These are phyloP conservation scores for Sesamia inferens DNA, from an alignment of 2,888 invertebrate species.

Conservation along the genomic window DNA sequence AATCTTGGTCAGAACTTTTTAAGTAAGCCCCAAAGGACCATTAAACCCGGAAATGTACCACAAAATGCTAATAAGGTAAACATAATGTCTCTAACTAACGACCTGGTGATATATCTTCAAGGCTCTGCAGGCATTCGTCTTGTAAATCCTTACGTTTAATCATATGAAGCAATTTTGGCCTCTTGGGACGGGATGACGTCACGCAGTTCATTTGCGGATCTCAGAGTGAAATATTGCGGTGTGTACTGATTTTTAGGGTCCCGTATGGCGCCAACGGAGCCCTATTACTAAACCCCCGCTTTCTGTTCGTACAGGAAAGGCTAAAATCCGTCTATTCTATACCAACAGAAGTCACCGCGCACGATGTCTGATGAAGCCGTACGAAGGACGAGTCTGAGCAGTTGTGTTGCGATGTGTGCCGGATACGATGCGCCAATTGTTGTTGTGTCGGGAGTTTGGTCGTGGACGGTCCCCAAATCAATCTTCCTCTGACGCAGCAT, in stretches of 20 bases:
- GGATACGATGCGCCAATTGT: no score
- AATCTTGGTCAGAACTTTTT: conserved; percentile 14
- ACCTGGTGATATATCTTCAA: conserved; percentile 54
- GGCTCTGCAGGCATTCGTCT: conserved; percentile 68
- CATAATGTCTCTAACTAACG: conserved; percentile 35
- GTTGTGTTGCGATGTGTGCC: no score
- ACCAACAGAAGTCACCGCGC: no score
- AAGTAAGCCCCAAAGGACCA: conserved; percentile 6
- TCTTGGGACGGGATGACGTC: conserved; percentile 45
- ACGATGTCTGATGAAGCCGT: no score
- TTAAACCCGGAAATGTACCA: conserved; percentile 18
- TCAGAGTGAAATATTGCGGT: conserved; percentile 13
- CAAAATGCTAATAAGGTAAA: conserved; percentile 39
- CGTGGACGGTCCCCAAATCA: no score
- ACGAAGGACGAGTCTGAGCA: no score
- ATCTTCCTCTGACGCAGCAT: no score
- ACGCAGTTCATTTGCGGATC: conserved; percentile 48
- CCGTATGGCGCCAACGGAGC: background rate
- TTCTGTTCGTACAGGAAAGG: background rate
- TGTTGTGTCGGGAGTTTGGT: no score
- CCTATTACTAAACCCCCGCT: no score
- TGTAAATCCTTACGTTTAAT: conserved; percentile 69
- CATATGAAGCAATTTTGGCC: conserved; percentile 70
- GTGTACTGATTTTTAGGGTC: conserved; percentile 29
- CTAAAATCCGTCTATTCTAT: no score